Base-by-base conservation (phyloP, 2,888 invertebrate species). In the Dynastes maya region DNA sequence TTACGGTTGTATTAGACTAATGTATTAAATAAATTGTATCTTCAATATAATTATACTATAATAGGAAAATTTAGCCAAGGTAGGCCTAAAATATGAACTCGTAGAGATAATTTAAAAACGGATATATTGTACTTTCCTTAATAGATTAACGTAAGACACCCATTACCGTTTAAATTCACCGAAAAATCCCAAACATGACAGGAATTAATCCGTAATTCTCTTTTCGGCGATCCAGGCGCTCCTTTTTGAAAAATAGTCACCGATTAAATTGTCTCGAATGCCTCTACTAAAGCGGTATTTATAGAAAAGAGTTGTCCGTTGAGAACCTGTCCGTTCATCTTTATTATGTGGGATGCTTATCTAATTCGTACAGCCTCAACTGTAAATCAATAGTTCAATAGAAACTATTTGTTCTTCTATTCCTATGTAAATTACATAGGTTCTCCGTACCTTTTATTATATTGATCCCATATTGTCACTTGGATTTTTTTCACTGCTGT, bases 241-340 rank as follows among this genome's bases (percentile, higher is more conserved):
- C 37, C 76, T 51, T 58, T 68, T 40, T 76, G 68, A 76, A 58
- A 76, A 76, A 76, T 76, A 40, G 58, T 51, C 55, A n/a, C 37
- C 64, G 76, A 76, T 76, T 76, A 76, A 76, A 76, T 76, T 68
- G 68, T 67, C 45, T 63, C 22, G 61, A 45, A 61, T 32, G 55
- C 61, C 58, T 68, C 53, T 13, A 51, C 13, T 53, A 67, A 22
- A n/a, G 76, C 68, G 76, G 76, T 68, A 76, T 76, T 68, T 76
- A 68, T 67, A 68, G 55, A 76, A 68, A 22, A 76, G 58, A 76
- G 76, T 55, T 76, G 65, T 68, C 27, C 55, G 16, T 27, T 22
- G 11, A 27, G 27, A 68, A 68, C 68, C 68, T 27, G 51, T 27
- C 51, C 22, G 29, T 51, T 68, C 51, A 29, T 27, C 68, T 68